These are phyloP conservation scores for Standfussiana lucernea DNA, from an alignment of 2,888 invertebrate species.

Conservation along the genomic window DNA sequence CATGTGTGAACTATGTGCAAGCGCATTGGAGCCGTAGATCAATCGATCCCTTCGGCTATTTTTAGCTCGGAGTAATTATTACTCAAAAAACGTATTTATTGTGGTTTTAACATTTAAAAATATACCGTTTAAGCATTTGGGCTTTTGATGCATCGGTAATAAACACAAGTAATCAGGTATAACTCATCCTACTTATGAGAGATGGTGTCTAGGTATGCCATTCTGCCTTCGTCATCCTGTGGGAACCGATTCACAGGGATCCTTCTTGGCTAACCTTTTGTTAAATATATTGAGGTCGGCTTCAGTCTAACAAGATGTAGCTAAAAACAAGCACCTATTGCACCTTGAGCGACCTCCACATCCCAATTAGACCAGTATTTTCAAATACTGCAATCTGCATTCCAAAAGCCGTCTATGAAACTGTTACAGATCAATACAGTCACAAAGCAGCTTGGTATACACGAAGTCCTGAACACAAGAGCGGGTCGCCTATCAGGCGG, in stretches of 20 bases:
- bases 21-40: not conserved
- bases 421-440: slow-evolving; percentile 94
- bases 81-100: not conserved
- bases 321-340: not conserved
- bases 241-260: too few relatives aligned
- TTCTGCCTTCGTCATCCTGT: not conserved
- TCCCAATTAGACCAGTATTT: not conserved
- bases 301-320: not conserved
- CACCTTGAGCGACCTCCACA: not conserved
- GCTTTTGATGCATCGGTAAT: not conserved
- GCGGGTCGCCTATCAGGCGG: slow-evolving; percentile 96
- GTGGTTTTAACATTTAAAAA: not conserved
- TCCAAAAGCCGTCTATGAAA: not conserved
- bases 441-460: slow-evolving; percentile 94
- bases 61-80: not conserved
- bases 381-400: not conserved
- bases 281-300: not conserved
- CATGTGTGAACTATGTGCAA: not conserved
- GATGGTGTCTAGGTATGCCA: not conserved
- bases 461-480: slow-evolving; percentile 92
- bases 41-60: not conserved
- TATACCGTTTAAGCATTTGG: not conserved
- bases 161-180: not conserved
- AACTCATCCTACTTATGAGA: too few relatives aligned
- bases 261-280: not conserved